Percentiles rank a stretch among this genome's conserved stretches.
These are phyloP conservation scores for Drosophila prolongata DNA, from an alignment of 2,888 invertebrate species.

Conservation along the genomic window DNA sequence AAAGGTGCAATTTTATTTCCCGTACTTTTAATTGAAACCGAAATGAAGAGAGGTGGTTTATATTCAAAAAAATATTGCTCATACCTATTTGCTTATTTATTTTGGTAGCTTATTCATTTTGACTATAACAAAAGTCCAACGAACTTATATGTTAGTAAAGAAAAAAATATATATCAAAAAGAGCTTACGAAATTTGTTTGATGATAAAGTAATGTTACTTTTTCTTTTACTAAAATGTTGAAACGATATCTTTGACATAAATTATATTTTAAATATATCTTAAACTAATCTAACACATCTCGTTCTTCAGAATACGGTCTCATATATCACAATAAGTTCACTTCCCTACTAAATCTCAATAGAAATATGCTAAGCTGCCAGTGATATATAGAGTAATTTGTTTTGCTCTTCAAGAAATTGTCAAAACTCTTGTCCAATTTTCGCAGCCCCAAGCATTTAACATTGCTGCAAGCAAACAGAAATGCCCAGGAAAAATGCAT, in stretches of 20 bases:
- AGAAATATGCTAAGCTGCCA: constrained; percentile 8
- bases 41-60: neutral
- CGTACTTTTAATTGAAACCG: neutral
- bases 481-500: constrained; percentile 20
- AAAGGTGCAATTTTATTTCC: neutral
- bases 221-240: no score
- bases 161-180: no score
- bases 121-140: no score
- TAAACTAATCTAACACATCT: neutral
- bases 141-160: no score
- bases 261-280: no score
- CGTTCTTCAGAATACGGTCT: neutral
- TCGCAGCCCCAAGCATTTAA: constrained; percentile 6
- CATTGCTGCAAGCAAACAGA: neutral
- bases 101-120: no score
- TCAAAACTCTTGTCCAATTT: constrained; percentile 23
- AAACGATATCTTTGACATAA: no score
- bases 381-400: constrained; percentile 8
- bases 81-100: no score
- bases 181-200: no score
- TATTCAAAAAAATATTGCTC: no score
- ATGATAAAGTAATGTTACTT: no score
- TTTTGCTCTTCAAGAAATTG: constrained; percentile 13
- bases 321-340: neutral
- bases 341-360: constrained; percentile 18